Percentiles rank a stretch among this genome's conserved stretches.
Evolutionary conservation across 2,113 vertebrate species (phyloP).

Genomic region (Chaetorhynchus papuensis): DNA sequence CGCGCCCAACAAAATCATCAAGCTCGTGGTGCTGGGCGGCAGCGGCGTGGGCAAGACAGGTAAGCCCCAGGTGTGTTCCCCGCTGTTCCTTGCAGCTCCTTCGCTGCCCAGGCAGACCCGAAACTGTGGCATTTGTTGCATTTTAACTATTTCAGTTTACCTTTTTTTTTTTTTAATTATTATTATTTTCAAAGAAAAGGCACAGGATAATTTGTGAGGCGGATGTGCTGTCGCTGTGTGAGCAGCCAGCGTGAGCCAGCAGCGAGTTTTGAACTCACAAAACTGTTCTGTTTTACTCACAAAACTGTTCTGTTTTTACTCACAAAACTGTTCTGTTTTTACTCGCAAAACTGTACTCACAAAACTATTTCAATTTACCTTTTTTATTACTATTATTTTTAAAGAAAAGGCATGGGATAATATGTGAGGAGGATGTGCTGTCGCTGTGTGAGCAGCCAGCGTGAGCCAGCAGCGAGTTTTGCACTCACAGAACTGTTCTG

Average conservation of each 20-base stretch:
- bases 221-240: not conserved
- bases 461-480: not conserved
- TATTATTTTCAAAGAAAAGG: not conserved
- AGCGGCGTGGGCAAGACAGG: slow-evolving; percentile 90
- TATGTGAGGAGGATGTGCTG: not conserved
- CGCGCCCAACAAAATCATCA: slow-evolving; percentile 84
- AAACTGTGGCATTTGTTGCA: fast-evolving
- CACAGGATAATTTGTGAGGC: not conserved
- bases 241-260: not conserved
- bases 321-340: no score
- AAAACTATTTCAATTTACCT: not conserved
- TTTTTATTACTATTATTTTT: not conserved
- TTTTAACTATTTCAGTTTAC: not conserved
- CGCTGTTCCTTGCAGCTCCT: not conserved
- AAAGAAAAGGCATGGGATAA: not conserved
- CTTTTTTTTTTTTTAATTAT: no score
- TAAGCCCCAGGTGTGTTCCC: not conserved
- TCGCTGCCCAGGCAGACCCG: not conserved
- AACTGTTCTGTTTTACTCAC: not conserved
- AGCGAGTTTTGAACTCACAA: not conserved
- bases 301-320: no score
- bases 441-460: not conserved
- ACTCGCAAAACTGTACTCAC: no score
- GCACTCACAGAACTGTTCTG: not conserved
- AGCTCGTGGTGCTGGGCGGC: slow-evolving; percentile 88